Conservation (phyloP, 2,888 invertebrate genomes). For the Margaritifera margaritifera region DNA sequence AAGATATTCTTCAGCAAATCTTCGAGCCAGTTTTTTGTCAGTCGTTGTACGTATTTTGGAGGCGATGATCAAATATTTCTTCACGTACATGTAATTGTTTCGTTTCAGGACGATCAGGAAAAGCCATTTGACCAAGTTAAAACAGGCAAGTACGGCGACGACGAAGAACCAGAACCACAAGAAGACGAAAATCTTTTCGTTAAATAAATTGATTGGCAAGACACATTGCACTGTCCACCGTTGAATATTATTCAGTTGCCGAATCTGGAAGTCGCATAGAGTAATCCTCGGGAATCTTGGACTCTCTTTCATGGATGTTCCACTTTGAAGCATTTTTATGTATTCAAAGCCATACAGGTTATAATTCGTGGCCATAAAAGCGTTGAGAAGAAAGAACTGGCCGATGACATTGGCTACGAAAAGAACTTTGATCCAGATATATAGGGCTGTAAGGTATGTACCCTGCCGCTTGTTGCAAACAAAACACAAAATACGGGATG, state of each 20-base stretch:
- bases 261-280: conserved; percentile 57
- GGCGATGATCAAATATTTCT: conserved; percentile 45
- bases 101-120: conserved; percentile 37
- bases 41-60: conserved; percentile 31
- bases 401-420: conserved; percentile 52
- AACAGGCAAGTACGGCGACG: conserved; percentile 33
- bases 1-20: conserved; percentile 51
- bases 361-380: conserved; percentile 54
- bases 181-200: conserved; percentile 59
- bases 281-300: conserved; percentile 49
- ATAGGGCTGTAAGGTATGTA: conserved; percentile 53
- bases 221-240: conserved; percentile 55
- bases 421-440: conserved; percentile 47
- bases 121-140: conserved; percentile 43
- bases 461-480: conserved; percentile 56
- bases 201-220: conserved; percentile 57
- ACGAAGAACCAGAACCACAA: conserved; percentile 58
- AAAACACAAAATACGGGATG: conserved; percentile 43
- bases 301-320: conserved; percentile 21
- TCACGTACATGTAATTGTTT: conserved; percentile 44
- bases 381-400: conserved; percentile 58
- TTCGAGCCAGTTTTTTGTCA: conserved; percentile 42
- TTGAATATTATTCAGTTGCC: conserved; percentile 55
- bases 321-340: conserved; percentile 13
- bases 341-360: conserved; percentile 53